These are phyloP conservation scores for Lasioglossum malachurum DNA, from an alignment of 2,888 invertebrate species.

Conservation along the genomic window DNA sequence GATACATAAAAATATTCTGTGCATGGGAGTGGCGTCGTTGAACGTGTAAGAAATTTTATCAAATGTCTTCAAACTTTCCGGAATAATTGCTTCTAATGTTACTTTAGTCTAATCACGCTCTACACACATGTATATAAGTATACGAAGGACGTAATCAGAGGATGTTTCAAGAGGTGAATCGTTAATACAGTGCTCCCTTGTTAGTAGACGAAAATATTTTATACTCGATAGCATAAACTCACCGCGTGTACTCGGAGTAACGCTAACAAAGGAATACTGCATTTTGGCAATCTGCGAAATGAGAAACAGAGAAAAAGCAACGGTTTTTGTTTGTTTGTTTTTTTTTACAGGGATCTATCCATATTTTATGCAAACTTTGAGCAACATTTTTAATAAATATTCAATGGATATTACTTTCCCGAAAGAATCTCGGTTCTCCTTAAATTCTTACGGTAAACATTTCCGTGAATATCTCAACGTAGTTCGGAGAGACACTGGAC, in stretches of 20 bases:
- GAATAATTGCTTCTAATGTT: not conserved
- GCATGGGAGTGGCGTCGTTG: not conserved
- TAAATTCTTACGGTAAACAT: slow-evolving; percentile 6
- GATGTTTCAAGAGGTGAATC: not conserved
- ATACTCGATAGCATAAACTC: not conserved
- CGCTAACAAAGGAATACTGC: slow-evolving; percentile 4
- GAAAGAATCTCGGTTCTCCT: not conserved
- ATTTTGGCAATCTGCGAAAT: not conserved
- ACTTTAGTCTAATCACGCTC: not conserved
- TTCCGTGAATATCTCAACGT: slow-evolving; percentile 13
- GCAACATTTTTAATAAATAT: slow-evolving; percentile 23
- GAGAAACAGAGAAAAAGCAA: slow-evolving; percentile 6
- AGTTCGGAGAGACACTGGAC: slow-evolving; percentile 1
- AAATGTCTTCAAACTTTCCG: not conserved
- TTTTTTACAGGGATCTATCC: slow-evolving; percentile 8
- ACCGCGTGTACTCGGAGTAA: not conserved
- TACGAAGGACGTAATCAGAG: not conserved
- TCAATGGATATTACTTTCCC: slow-evolving; percentile 13
- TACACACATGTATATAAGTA: not conserved
- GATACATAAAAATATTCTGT: slow-evolving; percentile 10
- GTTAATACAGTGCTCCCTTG: slow-evolving; percentile 1
- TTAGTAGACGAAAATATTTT: not conserved
- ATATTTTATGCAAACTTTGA: slow-evolving; percentile 21
- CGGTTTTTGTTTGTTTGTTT: too few relatives aligned
- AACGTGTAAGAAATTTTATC: slow-evolving; percentile 9